Conservation (phyloP, 2,113 vertebrate genomes). For the Glaucidium brasilianum region DNA sequence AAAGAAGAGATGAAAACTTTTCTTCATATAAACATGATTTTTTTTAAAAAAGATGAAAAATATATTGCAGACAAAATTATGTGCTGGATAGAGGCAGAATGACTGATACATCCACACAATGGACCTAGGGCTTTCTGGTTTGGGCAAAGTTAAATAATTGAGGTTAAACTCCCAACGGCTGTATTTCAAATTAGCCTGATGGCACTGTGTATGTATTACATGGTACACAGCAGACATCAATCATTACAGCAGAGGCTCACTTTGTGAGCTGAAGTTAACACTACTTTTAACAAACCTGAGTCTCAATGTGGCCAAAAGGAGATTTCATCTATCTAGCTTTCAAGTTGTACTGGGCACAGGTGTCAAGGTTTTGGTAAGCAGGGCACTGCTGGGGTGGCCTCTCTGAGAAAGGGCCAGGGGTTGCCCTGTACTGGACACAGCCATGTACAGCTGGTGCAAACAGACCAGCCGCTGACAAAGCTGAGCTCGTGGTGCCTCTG, state of each 20-base stretch:
- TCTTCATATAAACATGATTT: neutral
- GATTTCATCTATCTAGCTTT: neutral
- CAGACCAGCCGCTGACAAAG: rapidly evolving
- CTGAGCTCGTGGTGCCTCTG: neutral
- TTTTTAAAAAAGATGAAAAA: neutral
- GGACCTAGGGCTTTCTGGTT: neutral
- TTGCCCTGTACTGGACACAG: neutral
- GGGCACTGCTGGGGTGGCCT: neutral
- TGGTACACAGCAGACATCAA: neutral
- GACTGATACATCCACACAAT: neutral
- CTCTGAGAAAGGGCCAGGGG: neutral
- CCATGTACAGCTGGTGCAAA: neutral
- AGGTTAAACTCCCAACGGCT: neutral
- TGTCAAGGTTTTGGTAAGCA: neutral
- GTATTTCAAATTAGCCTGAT: neutral
- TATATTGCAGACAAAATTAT: neutral
- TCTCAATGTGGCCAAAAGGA: neutral
- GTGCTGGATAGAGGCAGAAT: neutral
- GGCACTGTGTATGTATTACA: neutral
- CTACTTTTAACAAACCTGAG: neutral
- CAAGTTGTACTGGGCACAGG: neutral
- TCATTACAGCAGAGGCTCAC: neutral
- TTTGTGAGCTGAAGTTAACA: neutral
- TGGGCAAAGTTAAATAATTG: neutral
- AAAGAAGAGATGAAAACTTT: neutral